Base-by-base conservation (phyloP, 1,140 invertebrate species). In the Drosophila nikananu region DNA sequence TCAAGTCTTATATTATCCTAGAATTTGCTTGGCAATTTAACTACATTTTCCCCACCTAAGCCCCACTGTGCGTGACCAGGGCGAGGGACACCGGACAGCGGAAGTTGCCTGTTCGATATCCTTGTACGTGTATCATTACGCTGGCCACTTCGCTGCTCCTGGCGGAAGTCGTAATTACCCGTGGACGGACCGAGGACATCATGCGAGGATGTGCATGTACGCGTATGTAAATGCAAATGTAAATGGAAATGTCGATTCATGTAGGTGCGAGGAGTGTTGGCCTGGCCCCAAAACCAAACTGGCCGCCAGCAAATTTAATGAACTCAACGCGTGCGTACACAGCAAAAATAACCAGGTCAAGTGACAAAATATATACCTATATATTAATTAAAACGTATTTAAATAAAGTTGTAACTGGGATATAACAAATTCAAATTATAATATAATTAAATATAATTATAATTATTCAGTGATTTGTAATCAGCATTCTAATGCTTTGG, bases 131-230 rank as follows among this genome's bases (percentile, higher is more conserved):
- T 72, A 65, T 75, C 62, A 78, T 75, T 67, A 77, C 63, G 67
- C 54, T 55, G 72, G 59, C n/a, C 80, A 83, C 70, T 83, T 79
- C 60, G 70, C 80, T 79, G 83, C 75, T 80, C 64, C 75, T 77
- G 75, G 75, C 86, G 84, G 84, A 87, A 87, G 86, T 90, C 55
- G 81, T 87, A 87, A 87, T 87, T 87, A 87, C 74, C 86, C 71
- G 71, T 74, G 71, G 68, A 74, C 70, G 68, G 58, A 10, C 25
- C 66, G 67, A 51, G 70, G 70, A 51, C 70, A 60, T 60, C 23
- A 73, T 60, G 37, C 67, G 41, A 73, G 71, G 54, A 89, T 83
- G 76, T 83, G 77, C 72, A 75, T 59, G 80, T 80, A 77, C 35
- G 37, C 25, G 60, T 65, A 62, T 75, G 54, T 59, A 65, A 65